Percentiles rank a stretch among this genome's conserved stretches.
These are phyloP conservation scores for Phrynocephalus versicolor DNA, from an alignment of 2,113 vertebrate genomes.

Conservation along the genomic window DNA sequence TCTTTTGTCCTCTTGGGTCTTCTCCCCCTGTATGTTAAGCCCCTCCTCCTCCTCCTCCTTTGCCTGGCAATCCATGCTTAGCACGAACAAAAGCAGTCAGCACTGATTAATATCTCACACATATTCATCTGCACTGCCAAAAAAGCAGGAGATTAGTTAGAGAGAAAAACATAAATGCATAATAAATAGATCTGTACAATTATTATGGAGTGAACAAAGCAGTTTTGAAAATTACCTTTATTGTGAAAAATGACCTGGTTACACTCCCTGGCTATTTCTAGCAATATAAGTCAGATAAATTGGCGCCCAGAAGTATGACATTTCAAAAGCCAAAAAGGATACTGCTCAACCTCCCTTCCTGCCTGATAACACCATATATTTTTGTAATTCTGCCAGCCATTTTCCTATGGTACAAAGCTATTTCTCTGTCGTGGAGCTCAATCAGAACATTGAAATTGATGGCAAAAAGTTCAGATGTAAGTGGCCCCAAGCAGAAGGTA, in stretches of 20 bases:
- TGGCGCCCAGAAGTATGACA: slow-evolving; percentile 74
- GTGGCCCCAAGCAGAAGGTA: slow-evolving; percentile 72
- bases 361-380: slow-evolving; percentile 52
- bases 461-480: slow-evolving; percentile 75
- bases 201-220: slow-evolving; percentile 75
- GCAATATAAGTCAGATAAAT: slow-evolving; percentile 80
- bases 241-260: slow-evolving; percentile 79
- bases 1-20: slow-evolving; percentile 6
- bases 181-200: slow-evolving; percentile 75
- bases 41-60: neutral
- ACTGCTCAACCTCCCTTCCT: slow-evolving; percentile 59
- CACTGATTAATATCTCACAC: slow-evolving; percentile 64
- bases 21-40: too few species aligned
- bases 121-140: slow-evolving; percentile 56
- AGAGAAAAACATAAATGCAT: slow-evolving; percentile 70
- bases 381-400: slow-evolving; percentile 68
- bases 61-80: slow-evolving; percentile 51
- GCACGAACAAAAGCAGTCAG: slow-evolving; percentile 52
- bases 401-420: slow-evolving; percentile 72
- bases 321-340: slow-evolving; percentile 74
- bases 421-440: slow-evolving; percentile 74
- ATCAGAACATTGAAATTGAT: slow-evolving; percentile 74
- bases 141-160: slow-evolving; percentile 71
- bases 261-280: slow-evolving; percentile 76
- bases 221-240: slow-evolving; percentile 75